phyloP scores from a whole-genome alignment of 2,113 vertebrate genomes.

The Neodon shergylaensis region DNA sequence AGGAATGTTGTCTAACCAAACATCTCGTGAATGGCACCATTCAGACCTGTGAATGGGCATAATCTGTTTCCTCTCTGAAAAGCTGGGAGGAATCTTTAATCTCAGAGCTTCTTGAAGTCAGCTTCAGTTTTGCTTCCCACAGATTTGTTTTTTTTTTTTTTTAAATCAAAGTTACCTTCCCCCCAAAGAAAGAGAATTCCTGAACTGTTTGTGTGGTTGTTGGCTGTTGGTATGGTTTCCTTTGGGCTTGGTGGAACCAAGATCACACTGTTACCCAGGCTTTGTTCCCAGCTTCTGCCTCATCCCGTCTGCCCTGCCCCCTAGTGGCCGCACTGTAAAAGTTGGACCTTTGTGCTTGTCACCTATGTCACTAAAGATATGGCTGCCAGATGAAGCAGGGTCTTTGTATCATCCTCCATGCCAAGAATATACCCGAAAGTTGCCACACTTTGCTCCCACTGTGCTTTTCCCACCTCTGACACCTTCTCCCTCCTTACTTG shows the following conservation, averaged over 20 bases:
- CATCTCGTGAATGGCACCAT: background rate
- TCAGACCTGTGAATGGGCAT: background rate
- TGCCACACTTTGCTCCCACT: no score
- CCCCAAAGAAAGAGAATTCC: background rate
- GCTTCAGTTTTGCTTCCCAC: background rate
- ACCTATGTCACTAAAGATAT: background rate
- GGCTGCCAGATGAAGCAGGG: background rate
- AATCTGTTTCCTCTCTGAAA: background rate
- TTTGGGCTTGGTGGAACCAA: background rate
- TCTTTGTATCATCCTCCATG: no score
- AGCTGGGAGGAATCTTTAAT: accelerated
- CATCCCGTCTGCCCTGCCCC: background rate
- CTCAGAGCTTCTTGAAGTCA: background rate
- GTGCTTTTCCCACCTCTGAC: no score
- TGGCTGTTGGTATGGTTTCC: background rate
- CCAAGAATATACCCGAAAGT: no score
- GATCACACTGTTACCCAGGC: background rate
- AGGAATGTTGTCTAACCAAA: background rate
- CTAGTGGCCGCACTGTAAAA: background rate
- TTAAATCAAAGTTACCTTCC: no score
- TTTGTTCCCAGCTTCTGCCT: background rate
- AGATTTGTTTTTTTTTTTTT: background rate
- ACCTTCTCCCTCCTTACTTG: accelerated
- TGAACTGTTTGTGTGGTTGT: background rate
- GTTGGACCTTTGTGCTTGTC: background rate